A percentile compares a stretch with the other conserved stretches of the same genome.
Conservation (phyloP, 2,888 invertebrate genomes). For the Cerceris rybyensis region DNA sequence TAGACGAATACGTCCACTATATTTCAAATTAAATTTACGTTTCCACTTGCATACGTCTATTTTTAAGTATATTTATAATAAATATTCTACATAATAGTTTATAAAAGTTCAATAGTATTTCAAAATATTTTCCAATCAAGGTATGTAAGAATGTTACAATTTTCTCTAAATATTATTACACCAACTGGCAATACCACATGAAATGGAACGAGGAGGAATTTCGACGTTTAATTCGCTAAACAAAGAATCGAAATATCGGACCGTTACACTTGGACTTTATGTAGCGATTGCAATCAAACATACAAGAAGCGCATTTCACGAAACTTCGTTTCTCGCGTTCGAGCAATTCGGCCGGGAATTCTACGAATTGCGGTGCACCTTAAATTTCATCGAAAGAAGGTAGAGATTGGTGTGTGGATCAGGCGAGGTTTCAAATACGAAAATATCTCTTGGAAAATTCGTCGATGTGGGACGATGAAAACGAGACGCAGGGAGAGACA, state of each 20-base stretch:
- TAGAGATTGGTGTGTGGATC: constrained; percentile 40
- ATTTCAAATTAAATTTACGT: too few relatives aligned
- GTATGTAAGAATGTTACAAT: too few relatives aligned
- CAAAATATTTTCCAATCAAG: too few relatives aligned
- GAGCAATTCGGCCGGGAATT: constrained; percentile 52
- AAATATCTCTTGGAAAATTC: constrained; percentile 43
- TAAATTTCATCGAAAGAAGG: constrained; percentile 53
- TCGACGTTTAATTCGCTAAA: constrained; percentile 30
- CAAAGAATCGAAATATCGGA: constrained; percentile 8
- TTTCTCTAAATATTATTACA: too few relatives aligned
- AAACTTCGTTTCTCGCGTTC: constrained; percentile 46
- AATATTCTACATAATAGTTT: too few relatives aligned
- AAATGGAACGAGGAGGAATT: not conserved
- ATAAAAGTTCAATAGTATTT: too few relatives aligned
- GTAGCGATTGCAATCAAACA: constrained; percentile 46
- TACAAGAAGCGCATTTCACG: constrained; percentile 48
- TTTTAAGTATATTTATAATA: too few relatives aligned
- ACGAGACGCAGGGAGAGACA: too few relatives aligned
- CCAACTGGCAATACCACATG: too few relatives aligned
- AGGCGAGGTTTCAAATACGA: constrained; percentile 37
- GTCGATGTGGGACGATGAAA: constrained; percentile 18
- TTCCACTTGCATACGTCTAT: too few relatives aligned
- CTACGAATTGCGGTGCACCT: constrained; percentile 56
- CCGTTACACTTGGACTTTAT: constrained; percentile 9
- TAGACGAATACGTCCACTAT: too few relatives aligned